Percentiles rank a stretch among this genome's conserved stretches.
Evolutionary conservation across 2,888 invertebrate species (phyloP).

Genomic region (Maniola hyperantus): DNA sequence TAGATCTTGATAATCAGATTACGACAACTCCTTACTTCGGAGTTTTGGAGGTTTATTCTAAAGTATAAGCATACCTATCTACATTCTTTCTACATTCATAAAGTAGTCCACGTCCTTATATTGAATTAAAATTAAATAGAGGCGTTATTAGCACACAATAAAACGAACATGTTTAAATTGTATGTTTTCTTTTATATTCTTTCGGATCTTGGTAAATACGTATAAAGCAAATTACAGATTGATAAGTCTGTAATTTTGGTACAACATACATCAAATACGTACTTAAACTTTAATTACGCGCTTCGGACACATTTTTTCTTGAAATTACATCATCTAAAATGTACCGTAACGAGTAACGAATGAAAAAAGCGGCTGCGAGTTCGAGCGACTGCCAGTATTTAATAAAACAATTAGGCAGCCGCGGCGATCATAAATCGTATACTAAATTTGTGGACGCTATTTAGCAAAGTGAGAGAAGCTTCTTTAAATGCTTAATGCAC

Average conservation of each 20-base stretch:
- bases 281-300: conserved; percentile 4
- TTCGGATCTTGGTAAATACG: neutral
- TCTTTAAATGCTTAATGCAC: conserved; percentile 48
- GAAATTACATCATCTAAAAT: conserved; percentile 21
- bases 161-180: neutral
- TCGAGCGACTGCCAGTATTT: conserved; percentile 23
- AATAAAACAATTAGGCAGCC: conserved; percentile 37
- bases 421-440: conserved; percentile 40
- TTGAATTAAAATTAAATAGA: neutral
- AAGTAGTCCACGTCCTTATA: no score
- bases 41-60: neutral
- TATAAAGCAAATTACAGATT: neutral
- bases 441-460: conserved; percentile 40
- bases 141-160: neutral
- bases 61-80: no score
- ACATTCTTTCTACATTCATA: no score
- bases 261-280: neutral
- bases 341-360: conserved; percentile 16
- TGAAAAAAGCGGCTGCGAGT: conserved; percentile 18
- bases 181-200: neutral
- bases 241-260: neutral
- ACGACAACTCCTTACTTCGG: neutral
- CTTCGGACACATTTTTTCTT: conserved; percentile 15
- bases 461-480: conserved; percentile 42
- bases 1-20: conserved; percentile 2